Evolutionary conservation across 2,888 invertebrate species (phyloP).

Genomic region (Thymelicus acteon): DNA sequence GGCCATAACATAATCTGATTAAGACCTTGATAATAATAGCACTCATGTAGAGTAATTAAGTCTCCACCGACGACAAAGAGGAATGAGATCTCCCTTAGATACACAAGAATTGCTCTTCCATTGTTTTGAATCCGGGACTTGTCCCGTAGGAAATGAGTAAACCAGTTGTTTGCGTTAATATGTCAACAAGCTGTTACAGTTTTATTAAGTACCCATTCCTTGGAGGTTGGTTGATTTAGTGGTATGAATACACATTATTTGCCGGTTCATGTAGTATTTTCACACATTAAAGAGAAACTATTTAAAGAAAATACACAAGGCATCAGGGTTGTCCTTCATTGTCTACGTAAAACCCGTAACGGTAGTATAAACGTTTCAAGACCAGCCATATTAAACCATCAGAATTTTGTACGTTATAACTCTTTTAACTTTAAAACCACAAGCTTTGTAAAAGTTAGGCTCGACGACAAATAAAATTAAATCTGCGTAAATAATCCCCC

Average conservation of each 20-base stretch:
- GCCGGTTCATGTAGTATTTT: too few species aligned
- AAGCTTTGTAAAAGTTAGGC: slow-evolving; percentile 5
- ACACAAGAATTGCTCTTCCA: slow-evolving; percentile 2
- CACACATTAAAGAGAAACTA: too few species aligned
- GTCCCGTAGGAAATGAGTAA: slow-evolving; percentile 6
- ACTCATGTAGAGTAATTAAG: slow-evolving; percentile 16
- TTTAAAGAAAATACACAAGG: too few species aligned
- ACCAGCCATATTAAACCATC: too few species aligned
- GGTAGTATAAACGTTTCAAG: too few species aligned
- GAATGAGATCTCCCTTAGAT: slow-evolving; percentile 7
- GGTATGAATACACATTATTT: background rate
- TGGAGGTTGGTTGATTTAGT: background rate
- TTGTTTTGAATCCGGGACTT: slow-evolving; percentile 10
- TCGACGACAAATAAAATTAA: slow-evolving; percentile 10
- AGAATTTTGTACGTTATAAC: too few species aligned
- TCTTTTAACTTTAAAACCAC: too few species aligned
- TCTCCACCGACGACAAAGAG: slow-evolving; percentile 3
- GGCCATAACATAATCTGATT: background rate
- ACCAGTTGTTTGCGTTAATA: background rate
- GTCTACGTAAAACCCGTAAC: too few species aligned
- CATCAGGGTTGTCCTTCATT: too few species aligned
- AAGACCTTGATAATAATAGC: background rate
- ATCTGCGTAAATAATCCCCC: slow-evolving; percentile 16
- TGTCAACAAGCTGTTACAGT: background rate
- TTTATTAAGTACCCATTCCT: background rate